Percentiles rank a stretch among this genome's conserved stretches.
phyloP scores from a whole-genome alignment of 2,888 invertebrate species.

The Hetaerina titia region DNA sequence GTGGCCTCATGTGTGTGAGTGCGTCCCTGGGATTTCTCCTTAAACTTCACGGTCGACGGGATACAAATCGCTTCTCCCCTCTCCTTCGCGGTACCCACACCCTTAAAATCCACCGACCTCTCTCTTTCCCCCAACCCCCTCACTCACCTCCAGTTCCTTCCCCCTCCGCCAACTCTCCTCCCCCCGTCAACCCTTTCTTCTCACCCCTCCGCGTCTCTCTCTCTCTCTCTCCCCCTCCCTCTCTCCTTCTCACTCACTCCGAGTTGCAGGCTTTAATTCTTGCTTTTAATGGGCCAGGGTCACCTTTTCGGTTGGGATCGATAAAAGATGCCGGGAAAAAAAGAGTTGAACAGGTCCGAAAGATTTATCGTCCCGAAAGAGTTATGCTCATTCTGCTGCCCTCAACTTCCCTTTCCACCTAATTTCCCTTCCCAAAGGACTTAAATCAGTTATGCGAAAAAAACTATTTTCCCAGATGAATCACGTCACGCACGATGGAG shows the following conservation, averaged over 20 bases:
- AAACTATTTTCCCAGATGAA: not conserved
- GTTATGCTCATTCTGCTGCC: slow-evolving; percentile 16
- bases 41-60: slow-evolving; percentile 56
- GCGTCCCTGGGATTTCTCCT: slow-evolving; percentile 45
- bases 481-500: not conserved
- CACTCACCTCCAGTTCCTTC: not conserved
- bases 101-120: not conserved
- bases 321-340: slow-evolving; percentile 45
- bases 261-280: slow-evolving; percentile 53
- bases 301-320: slow-evolving; percentile 59
- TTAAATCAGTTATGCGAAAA: not conserved
- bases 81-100: not conserved
- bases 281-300: slow-evolving; percentile 63
- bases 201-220: not conserved
- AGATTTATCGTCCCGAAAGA: slow-evolving; percentile 49
- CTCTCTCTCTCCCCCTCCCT: slow-evolving; percentile 30
- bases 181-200: not conserved
- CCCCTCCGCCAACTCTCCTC: not conserved
- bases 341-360: slow-evolving; percentile 28
- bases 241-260: slow-evolving; percentile 26
- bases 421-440: not conserved
- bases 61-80: not conserved
- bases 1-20: not conserved
- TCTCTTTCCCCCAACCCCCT: not conserved
- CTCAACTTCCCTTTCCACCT: not conserved